These are phyloP conservation scores for Theocolax elegans DNA, from an alignment of 1,140 invertebrate species.

Conservation along the genomic window DNA sequence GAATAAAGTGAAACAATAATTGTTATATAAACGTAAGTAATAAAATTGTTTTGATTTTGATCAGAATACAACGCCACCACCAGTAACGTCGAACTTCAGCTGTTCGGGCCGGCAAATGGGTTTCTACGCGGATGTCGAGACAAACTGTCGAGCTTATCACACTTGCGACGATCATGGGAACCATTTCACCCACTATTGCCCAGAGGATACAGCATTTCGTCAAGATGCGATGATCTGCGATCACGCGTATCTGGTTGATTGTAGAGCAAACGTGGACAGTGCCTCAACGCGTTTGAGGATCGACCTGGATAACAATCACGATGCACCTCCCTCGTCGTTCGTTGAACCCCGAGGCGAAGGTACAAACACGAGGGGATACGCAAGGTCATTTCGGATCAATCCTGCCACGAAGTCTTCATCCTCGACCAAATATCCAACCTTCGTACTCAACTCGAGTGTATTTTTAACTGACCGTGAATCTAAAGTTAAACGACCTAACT, in stretches of 20 bases:
- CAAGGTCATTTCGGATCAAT: slow-evolving; percentile 45
- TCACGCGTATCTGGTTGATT: slow-evolving; percentile 68
- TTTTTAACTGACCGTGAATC: slow-evolving; percentile 42
- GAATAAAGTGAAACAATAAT: no score
- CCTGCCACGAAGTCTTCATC: slow-evolving; percentile 13
- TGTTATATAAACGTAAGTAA: no score
- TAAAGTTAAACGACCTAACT: no score
- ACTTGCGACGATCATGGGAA: slow-evolving; percentile 66
- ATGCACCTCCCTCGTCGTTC: neutral
- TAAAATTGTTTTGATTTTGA: no score
- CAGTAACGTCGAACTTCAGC: slow-evolving; percentile 53
- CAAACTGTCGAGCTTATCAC: slow-evolving; percentile 66
- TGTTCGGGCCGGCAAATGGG: slow-evolving; percentile 61
- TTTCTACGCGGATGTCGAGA: slow-evolving; percentile 67
- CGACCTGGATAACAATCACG: neutral
- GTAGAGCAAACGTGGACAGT: slow-evolving; percentile 43
- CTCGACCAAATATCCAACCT: slow-evolving; percentile 42
- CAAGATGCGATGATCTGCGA: slow-evolving; percentile 69
- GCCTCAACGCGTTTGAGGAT: neutral
- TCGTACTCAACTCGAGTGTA: slow-evolving; percentile 49
- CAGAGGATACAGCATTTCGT: slow-evolving; percentile 67
- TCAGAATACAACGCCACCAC: slow-evolving; percentile 47
- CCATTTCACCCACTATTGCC: slow-evolving; percentile 67
- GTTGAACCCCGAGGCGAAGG: slow-evolving; percentile 6
- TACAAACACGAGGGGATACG: slow-evolving; percentile 26